Evolutionary conservation across 2,113 vertebrate species (phyloP).

Genomic region (Picathartes gymnocephalus): DNA sequence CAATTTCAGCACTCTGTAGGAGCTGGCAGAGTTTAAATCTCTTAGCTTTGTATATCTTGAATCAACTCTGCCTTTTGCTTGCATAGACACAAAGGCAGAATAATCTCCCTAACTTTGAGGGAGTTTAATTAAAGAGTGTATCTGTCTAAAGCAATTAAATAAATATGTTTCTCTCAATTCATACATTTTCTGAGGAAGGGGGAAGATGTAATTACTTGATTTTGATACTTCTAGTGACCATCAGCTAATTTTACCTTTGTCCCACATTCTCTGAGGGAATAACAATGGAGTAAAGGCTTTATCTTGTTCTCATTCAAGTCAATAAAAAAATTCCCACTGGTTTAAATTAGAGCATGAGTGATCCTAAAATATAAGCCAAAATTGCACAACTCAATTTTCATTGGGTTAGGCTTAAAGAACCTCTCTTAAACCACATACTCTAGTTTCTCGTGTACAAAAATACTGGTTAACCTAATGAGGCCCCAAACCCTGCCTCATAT

Average conservation of each 20-base stretch:
- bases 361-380: constrained; percentile 2
- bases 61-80: not conserved
- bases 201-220: not conserved
- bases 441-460: not conserved
- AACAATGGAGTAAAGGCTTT: not conserved
- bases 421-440: not conserved
- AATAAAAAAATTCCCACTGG: not conserved
- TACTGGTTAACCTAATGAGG: not conserved
- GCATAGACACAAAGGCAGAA: not conserved
- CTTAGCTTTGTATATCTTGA: not conserved
- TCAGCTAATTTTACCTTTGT: not conserved
- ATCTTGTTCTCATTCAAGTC: not conserved
- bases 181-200: not conserved
- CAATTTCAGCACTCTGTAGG: not conserved
- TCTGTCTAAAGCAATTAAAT: not conserved
- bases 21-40: not conserved
- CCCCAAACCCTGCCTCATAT: not conserved
- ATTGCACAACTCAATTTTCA: not conserved
- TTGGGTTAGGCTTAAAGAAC: not conserved
- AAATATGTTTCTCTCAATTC: not conserved
- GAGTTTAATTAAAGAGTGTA: not conserved
- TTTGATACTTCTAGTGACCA: not conserved
- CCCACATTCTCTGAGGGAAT: not conserved
- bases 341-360: not conserved
- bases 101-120: not conserved